Evolutionary conservation across 2,888 invertebrate species (phyloP), one percentile per base, ranked within the genome.

Genomic region (Pocota personata): DNA sequence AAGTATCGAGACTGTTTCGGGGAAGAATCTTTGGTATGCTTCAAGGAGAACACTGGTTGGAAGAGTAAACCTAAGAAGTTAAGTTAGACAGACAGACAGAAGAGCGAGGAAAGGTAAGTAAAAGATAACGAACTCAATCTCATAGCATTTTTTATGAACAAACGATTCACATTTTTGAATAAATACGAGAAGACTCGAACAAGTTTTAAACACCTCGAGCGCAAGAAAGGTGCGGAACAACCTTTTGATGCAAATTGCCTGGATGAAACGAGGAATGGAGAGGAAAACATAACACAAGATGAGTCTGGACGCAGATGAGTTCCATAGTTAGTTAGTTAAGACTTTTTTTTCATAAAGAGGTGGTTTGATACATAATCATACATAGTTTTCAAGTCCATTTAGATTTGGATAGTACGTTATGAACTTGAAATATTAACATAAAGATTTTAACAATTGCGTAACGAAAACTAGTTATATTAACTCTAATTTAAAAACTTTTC

Each of bases 111-210:
- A n/a, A 27, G 52, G 27, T 24, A 24, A 6, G 21, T 32, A 14
- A 19, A 43, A 30, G 35, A 2, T 1, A 2, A 10, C n/a, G n/a
- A n/a, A n/a, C n/a, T n/a, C n/a, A n/a, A n/a, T n/a, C n/a, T n/a
- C n/a, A n/a, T n/a, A n/a, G n/a, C n/a, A n/a, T n/a, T n/a, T n/a
- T 10, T 10, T 8, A 12, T 14, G 12, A 32, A 35, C 21, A 21
- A 19, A 71, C 46, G 72, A 37, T 40, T 62, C 62, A 7, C 60
- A 72, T 60, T 72, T 66, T 60, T 37, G 37, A 72, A 50, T 60
- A n/a, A 58, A 60, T 43, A 24, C 7, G 14, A 16, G 12, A 8
- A 7, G n/a, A n/a, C n/a, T n/a, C n/a, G 21, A 37, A 37, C 62
- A 64, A 64, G 62, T 75, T 75, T 66, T 57, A 46, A 75, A 66